These are phyloP conservation scores for Mesochorus sp. DNA, from an alignment of 2,888 invertebrate genomes.

Conservation along the genomic window DNA sequence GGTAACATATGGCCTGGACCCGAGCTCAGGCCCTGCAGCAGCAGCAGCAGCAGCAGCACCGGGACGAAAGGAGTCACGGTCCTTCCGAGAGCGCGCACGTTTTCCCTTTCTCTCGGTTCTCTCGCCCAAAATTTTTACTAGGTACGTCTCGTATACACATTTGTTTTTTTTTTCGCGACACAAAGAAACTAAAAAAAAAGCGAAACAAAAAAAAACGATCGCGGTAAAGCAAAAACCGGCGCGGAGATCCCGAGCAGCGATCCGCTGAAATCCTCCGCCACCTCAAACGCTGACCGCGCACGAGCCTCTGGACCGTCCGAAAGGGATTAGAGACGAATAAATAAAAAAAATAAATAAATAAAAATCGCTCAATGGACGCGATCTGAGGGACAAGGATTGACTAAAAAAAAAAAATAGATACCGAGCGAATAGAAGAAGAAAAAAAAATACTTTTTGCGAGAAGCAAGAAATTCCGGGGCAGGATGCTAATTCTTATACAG, in stretches of 20 bases:
- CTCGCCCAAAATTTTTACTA: constrained; percentile 45
- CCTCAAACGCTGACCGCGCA: constrained; percentile 73
- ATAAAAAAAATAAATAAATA: constrained; percentile 63
- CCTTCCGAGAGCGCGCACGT: constrained; percentile 48
- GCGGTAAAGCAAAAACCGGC: constrained; percentile 41
- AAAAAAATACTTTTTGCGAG: constrained; percentile 46
- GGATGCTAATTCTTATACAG: constrained; percentile 57
- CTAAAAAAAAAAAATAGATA: constrained; percentile 35
- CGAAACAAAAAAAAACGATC: not conserved
- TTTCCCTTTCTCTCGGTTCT: constrained; percentile 48
- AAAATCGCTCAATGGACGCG: constrained; percentile 66
- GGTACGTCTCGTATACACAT: not conserved
- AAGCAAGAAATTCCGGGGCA: constrained; percentile 52
- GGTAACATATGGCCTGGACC: constrained; percentile 79
- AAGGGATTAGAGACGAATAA: constrained; percentile 76
- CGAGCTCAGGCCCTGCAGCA: constrained; percentile 65
- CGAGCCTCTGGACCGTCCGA: constrained; percentile 65
- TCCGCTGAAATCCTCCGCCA: constrained; percentile 53
- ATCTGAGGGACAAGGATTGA: constrained; percentile 31
- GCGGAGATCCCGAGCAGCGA: constrained; percentile 52
- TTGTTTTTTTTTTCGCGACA: no score
- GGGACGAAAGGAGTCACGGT: constrained; percentile 66
- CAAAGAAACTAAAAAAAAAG: not conserved
- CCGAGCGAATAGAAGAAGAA: constrained; percentile 10
- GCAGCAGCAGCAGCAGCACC: no score